Conservation (phyloP, 2,797 vertebrate genomes). For the Phalloptychus januarius region DNA sequence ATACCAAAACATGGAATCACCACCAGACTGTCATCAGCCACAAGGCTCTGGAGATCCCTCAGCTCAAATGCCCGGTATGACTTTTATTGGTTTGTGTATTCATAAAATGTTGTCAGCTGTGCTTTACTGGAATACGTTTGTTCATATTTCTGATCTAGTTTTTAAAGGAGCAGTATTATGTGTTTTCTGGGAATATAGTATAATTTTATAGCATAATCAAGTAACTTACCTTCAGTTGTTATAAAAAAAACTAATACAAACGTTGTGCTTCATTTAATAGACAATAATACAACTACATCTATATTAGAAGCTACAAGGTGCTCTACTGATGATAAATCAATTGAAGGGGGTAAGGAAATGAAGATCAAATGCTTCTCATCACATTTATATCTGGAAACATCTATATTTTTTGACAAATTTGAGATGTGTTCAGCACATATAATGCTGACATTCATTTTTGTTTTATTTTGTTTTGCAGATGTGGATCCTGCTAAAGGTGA, state of each 20-base stretch:
- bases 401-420: not conserved
- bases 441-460: not conserved
- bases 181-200: too few species aligned
- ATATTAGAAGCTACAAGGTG: not conserved
- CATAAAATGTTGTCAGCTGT: not conserved
- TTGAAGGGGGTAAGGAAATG: constrained; percentile 6
- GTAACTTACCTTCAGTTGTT: too few species aligned
- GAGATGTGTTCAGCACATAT: not conserved
- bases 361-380: not conserved
- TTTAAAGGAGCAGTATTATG: not conserved
- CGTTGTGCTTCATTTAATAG: not conserved
- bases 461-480: not conserved
- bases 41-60: constrained; percentile 14
- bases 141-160: not conserved
- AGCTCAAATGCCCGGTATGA: not conserved
- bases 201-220: too few species aligned
- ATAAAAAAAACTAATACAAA: not conserved
- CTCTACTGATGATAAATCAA: not conserved
- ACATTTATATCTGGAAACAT: not conserved
- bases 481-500: too few species aligned
- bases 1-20: constrained; percentile 41
- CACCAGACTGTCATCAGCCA: not conserved
- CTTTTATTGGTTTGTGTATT: not conserved
- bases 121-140: not conserved
- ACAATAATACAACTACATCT: not conserved